Evolutionary conservation across 1,140 invertebrate genomes (phyloP), one percentile per base, ranked within the genome.

Genomic region (Cataglyphis hispanica): DNA sequence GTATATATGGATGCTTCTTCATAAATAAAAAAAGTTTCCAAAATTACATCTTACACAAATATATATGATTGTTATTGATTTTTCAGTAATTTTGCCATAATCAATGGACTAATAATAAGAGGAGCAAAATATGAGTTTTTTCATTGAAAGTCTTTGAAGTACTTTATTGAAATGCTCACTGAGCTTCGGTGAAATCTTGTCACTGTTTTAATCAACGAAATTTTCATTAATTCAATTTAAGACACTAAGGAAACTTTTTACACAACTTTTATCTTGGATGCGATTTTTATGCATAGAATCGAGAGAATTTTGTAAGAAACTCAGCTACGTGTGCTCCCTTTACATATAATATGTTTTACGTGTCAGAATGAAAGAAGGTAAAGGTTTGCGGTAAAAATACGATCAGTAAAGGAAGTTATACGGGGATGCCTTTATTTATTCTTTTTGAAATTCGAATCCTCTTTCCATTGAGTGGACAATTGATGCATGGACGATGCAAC

Each of bases 361-460:
- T 6, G 27, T 72, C 5, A 19, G 19, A 72, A 72, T 16, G 27
- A 53, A 53, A 72, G 10, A 13, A n/a, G 27, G 27, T 2, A 4
- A 13, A n/a, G 27, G 27, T 2, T 72, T 72, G 19, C 46, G n/a
- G 25, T 72, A 25, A 70, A 27, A 72, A 72, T 50, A 27, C 27
- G 11, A 72, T 72, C 69, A 27, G 11, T 53, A 8, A 53, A 72
- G 8, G 4, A 72, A 72, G 46, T 19, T 72, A 31, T 31, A 46
- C 22, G 1, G 10, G 11, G 43, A 31, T 11, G 69, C 46, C 31
- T 50, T 72, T 72, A 11, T 53, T 72, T 34, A 11, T 46, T 34
- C 10, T 72, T 5, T 19, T 53, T 53, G 27, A 50, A 53, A 19
- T 25, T 72, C 27, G 27, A 31, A 2, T 31, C 46, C 43, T 72